Evolutionary conservation across 2,888 invertebrate species (phyloP), one percentile per base, ranked within the genome.

Genomic region (Odontocerum albicorne): DNA sequence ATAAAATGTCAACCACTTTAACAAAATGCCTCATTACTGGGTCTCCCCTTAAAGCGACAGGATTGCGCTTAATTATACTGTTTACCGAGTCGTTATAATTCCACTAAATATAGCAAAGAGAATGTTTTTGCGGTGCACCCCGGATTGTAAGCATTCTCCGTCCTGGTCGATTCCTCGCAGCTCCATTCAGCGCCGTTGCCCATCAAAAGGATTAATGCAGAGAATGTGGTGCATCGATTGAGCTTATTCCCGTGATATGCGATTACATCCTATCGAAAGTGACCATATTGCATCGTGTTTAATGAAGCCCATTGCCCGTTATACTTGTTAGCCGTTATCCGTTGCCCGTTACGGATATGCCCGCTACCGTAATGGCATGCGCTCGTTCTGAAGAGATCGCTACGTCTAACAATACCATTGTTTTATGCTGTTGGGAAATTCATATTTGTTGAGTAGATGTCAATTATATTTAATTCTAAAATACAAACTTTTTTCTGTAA

Each of bases 71-170:
- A 49, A 49, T 40, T 40, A 31, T 39, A 27, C 31, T 33, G 49
- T 39, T 49, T 39, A 49, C 22, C 27, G 49, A 49, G 31, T 39
- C 40, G 49, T 49, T 15, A 49, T 49, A 40, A 49, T 31, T 39
- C 32, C 13, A 6, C 21, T 49, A 19, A 27, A 49, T 49, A 27
- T 39, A 10, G 19, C 17, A 39, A 40, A 33, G 31, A 22, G 39
- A 16, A 17, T 6, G 27, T 38, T n/a, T 31, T 31, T 39, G 39
- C 21, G 27, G n/a, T 35, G 32, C 31, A 44, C 6, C 42, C 8
- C 27, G 27, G 27, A 27, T 27, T 4, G 10, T 27, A 10, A 27
- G 27, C 27, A 7, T 10, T 27, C 27, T 27, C 27, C 10, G 6
- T 27, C 27, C 10, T 10, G 6, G 6, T 27, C 27, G 4, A 4